These are phyloP conservation scores for Pseudomyrmex sp. DNA, from an alignment of 1,140 invertebrate genomes.

Conservation along the genomic window DNA sequence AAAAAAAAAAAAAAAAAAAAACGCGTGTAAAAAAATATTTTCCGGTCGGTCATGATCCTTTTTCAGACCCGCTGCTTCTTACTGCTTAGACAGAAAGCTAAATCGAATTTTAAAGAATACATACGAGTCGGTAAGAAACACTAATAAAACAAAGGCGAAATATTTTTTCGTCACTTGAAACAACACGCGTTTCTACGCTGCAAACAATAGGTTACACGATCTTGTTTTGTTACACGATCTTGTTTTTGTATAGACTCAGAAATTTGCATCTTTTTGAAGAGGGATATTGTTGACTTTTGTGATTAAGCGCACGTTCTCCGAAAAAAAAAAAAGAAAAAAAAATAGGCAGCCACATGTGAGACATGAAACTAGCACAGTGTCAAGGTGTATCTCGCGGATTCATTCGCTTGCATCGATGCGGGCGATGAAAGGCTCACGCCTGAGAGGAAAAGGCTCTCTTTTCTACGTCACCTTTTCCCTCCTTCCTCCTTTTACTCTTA, in stretches of 20 bases:
- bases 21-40: background rate
- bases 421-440: background rate
- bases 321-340: conserved; percentile 21
- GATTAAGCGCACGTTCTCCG: conserved; percentile 3
- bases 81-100: background rate
- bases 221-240: background rate
- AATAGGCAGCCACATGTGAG: background rate
- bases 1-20: too few relatives aligned
- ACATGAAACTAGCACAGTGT: conserved; percentile 81
- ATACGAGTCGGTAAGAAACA: background rate
- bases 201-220: background rate
- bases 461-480: conserved; percentile 17
- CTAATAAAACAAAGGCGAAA: background rate
- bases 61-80: background rate
- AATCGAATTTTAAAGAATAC: background rate
- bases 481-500: conserved; percentile 60
- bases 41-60: background rate
- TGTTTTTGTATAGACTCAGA: background rate
- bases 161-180: background rate
- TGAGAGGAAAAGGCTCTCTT: background rate
- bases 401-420: conserved; percentile 23
- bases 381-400: conserved; percentile 72
- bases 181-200: background rate
- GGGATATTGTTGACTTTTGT: conserved; percentile 18
- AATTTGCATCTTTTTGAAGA: background rate